A percentile compares a stretch with the other conserved stretches of the same genome.
Conservation (phyloP, 2,888 invertebrate genomes). For the Dicyrtomina minuta region DNA sequence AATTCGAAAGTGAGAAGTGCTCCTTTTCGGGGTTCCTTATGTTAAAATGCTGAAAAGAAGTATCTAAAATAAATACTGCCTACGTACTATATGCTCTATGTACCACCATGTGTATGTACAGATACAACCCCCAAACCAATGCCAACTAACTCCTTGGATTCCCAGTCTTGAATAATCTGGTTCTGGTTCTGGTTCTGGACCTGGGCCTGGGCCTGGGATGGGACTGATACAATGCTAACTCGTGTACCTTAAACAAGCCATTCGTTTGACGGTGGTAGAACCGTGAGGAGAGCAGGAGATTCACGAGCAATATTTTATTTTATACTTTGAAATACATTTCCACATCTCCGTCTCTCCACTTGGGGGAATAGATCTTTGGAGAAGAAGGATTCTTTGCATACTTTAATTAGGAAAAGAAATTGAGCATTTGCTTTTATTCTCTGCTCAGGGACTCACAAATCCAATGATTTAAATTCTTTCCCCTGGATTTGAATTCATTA, state of each 20-base stretch:
- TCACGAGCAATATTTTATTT: slow-evolving; percentile 21
- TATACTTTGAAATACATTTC: slow-evolving; percentile 20
- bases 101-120: not conserved
- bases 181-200: too few relatives aligned
- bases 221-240: too few relatives aligned
- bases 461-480: slow-evolving; percentile 4
- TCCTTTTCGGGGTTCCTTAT: not conserved
- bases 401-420: slow-evolving; percentile 35
- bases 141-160: not conserved
- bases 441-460: slow-evolving; percentile 14
- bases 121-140: not conserved
- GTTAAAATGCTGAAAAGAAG: not conserved
- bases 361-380: slow-evolving; percentile 18
- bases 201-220: too few relatives aligned
- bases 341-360: slow-evolving; percentile 4
- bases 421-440: slow-evolving; percentile 19
- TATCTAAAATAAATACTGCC: slow-evolving; percentile 1
- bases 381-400: slow-evolving; percentile 29
- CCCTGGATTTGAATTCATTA: slow-evolving; percentile 4
- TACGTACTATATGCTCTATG: not conserved
- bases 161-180: too few relatives aligned
- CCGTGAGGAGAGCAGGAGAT: too few relatives aligned
- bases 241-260: too few relatives aligned
- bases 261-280: too few relatives aligned
- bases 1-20: too few relatives aligned